A percentile compares a stretch with the other conserved stretches of the same genome.
These are phyloP conservation scores for Leptocoma aspasia DNA, from an alignment of 2,113 vertebrate genomes.

Conservation along the genomic window DNA sequence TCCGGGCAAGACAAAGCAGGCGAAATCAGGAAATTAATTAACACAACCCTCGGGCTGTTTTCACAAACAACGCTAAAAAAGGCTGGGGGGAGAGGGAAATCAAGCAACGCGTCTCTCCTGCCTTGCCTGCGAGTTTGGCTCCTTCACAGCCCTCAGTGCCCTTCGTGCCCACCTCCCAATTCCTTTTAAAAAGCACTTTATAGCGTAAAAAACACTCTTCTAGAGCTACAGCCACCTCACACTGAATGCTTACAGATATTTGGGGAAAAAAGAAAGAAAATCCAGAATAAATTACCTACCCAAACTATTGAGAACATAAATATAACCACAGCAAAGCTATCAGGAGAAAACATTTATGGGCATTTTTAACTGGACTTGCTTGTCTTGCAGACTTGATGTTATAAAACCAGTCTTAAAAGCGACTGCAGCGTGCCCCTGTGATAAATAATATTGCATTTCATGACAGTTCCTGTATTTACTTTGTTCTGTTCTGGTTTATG, in stretches of 20 bases:
- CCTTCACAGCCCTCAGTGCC: accelerated
- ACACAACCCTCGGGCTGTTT: neutral
- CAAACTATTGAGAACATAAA: neutral
- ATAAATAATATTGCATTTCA: neutral
- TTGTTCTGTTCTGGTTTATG: neutral
- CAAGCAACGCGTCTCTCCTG: neutral
- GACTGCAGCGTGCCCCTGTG: neutral
- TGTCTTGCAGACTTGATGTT: neutral
- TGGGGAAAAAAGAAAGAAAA: accelerated
- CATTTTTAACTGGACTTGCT: neutral
- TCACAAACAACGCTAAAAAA: neutral
- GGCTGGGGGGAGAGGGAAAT: accelerated
- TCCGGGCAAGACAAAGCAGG: no score
- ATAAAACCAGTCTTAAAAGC: neutral
- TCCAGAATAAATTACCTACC: neutral
- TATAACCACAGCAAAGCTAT: neutral
- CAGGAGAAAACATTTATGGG: neutral
- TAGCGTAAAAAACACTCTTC: neutral
- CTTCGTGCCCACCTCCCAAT: neutral
- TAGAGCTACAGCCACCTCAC: neutral
- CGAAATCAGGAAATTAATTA: neutral
- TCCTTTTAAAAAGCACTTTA: neutral
- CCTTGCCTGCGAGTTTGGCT: neutral
- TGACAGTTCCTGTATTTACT: neutral
- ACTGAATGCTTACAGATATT: neutral